phyloP scores from a whole-genome alignment of 2,113 vertebrate species.

The Otocyon megalotis region DNA sequence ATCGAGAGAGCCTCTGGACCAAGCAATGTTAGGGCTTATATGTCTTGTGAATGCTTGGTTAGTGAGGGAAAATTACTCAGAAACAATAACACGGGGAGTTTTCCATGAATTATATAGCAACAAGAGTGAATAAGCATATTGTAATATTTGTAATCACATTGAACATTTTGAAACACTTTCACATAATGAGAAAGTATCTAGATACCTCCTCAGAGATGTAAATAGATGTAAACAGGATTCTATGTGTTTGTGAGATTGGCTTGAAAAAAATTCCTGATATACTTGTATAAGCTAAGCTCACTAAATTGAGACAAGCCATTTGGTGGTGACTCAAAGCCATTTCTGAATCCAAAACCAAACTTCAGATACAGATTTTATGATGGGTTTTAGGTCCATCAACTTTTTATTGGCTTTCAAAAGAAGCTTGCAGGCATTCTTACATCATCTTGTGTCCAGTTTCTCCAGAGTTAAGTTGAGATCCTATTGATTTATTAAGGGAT shows the following conservation, averaged over 20 bases:
- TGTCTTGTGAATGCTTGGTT: background rate
- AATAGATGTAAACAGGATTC: background rate
- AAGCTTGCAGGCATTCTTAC: background rate
- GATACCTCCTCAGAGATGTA: background rate
- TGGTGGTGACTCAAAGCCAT: background rate
- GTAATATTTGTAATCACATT: background rate
- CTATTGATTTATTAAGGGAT: background rate
- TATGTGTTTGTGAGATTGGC: background rate
- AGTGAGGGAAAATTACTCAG: background rate
- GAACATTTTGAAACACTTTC: constrained; percentile 13
- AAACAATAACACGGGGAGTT: background rate
- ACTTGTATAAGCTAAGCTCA: background rate
- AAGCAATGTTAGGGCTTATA: background rate
- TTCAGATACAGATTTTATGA: background rate
- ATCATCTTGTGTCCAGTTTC: background rate
- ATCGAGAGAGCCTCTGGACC: background rate
- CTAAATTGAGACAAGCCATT: background rate
- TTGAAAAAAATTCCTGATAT: constrained; percentile 1
- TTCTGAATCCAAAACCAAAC: constrained; percentile 22
- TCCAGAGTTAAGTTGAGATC: background rate
- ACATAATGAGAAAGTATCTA: background rate
- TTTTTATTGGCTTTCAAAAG: constrained; percentile 33
- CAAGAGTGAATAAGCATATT: background rate
- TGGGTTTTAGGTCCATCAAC: background rate
- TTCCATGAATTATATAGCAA: background rate